phyloP scores from a whole-genome alignment of 1,140 invertebrate species.

The Drosophila kanapiae region DNA sequence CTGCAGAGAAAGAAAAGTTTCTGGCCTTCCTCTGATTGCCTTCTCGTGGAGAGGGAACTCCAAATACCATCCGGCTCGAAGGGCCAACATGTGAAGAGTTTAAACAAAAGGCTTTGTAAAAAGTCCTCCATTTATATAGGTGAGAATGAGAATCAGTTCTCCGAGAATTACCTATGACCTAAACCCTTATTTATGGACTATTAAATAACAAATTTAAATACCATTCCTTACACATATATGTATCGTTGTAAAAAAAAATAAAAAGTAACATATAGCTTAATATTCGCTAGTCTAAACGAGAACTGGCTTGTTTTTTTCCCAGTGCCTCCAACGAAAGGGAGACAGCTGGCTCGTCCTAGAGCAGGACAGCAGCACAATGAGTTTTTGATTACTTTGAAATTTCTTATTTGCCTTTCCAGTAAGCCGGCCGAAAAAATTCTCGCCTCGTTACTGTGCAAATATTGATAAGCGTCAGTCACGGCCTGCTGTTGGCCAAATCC shows the following conservation, averaged over 20 bases:
- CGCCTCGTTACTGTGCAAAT: slow-evolving; percentile 75
- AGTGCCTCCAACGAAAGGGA: neutral
- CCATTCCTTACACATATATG: too few species aligned
- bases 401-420: slow-evolving; percentile 79
- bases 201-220: too few species aligned
- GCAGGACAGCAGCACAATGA: slow-evolving; percentile 60
- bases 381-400: slow-evolving; percentile 83
- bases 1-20: neutral
- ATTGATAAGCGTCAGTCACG: slow-evolving; percentile 73
- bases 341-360: slow-evolving; percentile 14
- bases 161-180: too few species aligned
- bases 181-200: too few species aligned
- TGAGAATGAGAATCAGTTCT: too few species aligned
- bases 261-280: neutral
- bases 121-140: too few species aligned
- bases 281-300: neutral
- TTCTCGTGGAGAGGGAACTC: too few species aligned
- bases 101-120: too few species aligned
- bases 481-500: slow-evolving; percentile 45
- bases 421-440: slow-evolving; percentile 51
- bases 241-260: too few species aligned
- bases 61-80: too few species aligned
- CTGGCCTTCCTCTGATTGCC: too few species aligned
- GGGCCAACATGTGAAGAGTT: too few species aligned
- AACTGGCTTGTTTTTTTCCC: neutral